Conservation (phyloP, 2,113 vertebrate genomes). For the Ochotona curzoniae region DNA sequence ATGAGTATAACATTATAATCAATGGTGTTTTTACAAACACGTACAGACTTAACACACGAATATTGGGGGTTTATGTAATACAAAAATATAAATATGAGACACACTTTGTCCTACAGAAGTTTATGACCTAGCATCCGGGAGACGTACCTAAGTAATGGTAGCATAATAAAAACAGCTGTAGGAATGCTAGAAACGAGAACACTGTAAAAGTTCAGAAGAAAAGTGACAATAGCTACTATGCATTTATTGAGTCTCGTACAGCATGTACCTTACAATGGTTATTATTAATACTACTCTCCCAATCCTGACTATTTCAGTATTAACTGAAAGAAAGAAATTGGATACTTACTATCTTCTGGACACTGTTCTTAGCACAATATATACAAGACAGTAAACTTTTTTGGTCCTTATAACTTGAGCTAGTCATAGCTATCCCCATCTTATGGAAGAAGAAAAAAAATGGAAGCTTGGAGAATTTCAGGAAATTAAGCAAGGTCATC, state of each 20-base stretch:
- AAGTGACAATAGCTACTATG: neutral
- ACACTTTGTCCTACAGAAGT: neutral
- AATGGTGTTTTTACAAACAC: constrained; percentile 42
- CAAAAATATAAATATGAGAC: neutral
- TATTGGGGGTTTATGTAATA: neutral
- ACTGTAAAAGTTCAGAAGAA: neutral
- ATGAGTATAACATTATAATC: neutral
- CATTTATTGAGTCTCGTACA: neutral
- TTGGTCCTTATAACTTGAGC: neutral
- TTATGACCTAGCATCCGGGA: constrained; percentile 20
- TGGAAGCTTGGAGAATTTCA: neutral
- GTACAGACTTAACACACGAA: neutral
- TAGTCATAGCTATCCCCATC: neutral
- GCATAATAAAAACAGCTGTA: neutral
- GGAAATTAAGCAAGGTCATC: neutral
- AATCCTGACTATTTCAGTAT: neutral
- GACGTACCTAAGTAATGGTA: neutral
- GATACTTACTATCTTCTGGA: neutral
- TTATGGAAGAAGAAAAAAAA: constrained; percentile 30
- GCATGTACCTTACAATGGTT: neutral
- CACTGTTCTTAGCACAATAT: neutral
- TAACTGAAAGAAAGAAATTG: neutral
- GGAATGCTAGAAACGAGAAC: constrained; percentile 14
- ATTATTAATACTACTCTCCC: constrained; percentile 15
- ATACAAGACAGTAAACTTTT: neutral